Evolutionary conservation across 1,140 invertebrate genomes (phyloP).

Genomic region (Dreissena polymorpha): DNA sequence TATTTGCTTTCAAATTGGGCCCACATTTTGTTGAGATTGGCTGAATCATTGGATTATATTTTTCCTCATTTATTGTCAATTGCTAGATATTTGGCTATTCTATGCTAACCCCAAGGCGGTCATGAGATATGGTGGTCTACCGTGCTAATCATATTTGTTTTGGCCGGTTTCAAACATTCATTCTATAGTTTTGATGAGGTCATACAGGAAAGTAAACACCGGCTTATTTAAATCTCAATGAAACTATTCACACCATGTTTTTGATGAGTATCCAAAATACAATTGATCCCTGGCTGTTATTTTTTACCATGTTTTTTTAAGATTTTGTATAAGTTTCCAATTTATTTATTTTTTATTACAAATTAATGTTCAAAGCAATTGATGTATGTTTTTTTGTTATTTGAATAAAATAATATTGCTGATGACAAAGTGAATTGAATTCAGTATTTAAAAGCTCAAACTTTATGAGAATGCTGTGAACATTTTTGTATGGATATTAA

Average conservation of each 20-base stretch:
- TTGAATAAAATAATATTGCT: too few relatives aligned
- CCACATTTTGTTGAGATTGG: conserved; percentile 42
- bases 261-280: too few relatives aligned
- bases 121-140: conserved; percentile 23
- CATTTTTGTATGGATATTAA: too few relatives aligned
- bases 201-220: conserved; percentile 24
- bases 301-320: too few relatives aligned
- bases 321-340: too few relatives aligned
- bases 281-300: too few relatives aligned
- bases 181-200: conserved; percentile 16
- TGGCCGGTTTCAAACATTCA: conserved; percentile 10
- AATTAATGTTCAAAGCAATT: too few relatives aligned
- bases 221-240: conserved; percentile 5
- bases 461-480: too few relatives aligned
- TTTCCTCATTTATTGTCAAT: conserved; percentile 13
- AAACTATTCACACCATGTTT: conserved; percentile 19
- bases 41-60: background rate
- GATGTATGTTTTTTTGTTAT: too few relatives aligned
- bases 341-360: too few relatives aligned
- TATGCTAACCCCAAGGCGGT: conserved; percentile 10
- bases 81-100: conserved; percentile 35
- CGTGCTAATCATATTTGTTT: conserved; percentile 28
- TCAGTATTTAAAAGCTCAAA: too few relatives aligned
- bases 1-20: conserved; percentile 20
- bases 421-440: too few relatives aligned